These are phyloP conservation scores for Phalacrocorax brasilianus DNA, from an alignment of 2,113 vertebrate genomes.

Conservation along the genomic window DNA sequence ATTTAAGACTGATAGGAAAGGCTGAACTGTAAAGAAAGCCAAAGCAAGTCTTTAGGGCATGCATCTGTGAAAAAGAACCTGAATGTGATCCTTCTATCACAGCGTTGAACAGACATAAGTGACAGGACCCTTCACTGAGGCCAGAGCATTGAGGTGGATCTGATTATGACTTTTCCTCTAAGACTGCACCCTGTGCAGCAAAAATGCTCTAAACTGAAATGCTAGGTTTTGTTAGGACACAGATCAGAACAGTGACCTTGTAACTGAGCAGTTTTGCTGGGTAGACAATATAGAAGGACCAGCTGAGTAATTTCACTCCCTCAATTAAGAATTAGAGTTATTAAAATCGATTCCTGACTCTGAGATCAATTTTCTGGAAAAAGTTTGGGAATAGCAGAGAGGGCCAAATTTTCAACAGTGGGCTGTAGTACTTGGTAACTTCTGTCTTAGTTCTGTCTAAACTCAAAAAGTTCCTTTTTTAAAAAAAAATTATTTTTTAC, in stretches of 20 bases:
- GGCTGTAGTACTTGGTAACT: neutral
- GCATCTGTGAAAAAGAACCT: neutral
- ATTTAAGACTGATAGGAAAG: neutral
- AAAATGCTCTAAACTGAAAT: neutral
- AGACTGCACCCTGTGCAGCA: neutral
- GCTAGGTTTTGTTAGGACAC: neutral
- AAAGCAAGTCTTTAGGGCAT: neutral
- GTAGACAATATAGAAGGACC: neutral
- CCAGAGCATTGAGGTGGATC: neutral
- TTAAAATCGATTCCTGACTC: neutral
- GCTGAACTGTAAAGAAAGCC: neutral
- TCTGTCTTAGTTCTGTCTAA: neutral
- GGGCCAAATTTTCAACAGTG: neutral
- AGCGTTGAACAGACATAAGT: neutral
- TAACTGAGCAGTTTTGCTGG: neutral
- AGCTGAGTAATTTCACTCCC: neutral
- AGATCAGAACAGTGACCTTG: neutral
- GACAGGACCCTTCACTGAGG: neutral
- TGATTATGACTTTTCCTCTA: neutral
- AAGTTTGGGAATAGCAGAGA: neutral
- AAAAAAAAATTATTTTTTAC: neutral
- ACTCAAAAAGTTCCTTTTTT: neutral
- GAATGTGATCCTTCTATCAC: neutral
- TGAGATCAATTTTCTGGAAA: neutral
- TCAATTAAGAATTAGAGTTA: neutral